Base-by-base conservation (phyloP, 2,113 vertebrate genomes). In the Alexandromys fortis region DNA sequence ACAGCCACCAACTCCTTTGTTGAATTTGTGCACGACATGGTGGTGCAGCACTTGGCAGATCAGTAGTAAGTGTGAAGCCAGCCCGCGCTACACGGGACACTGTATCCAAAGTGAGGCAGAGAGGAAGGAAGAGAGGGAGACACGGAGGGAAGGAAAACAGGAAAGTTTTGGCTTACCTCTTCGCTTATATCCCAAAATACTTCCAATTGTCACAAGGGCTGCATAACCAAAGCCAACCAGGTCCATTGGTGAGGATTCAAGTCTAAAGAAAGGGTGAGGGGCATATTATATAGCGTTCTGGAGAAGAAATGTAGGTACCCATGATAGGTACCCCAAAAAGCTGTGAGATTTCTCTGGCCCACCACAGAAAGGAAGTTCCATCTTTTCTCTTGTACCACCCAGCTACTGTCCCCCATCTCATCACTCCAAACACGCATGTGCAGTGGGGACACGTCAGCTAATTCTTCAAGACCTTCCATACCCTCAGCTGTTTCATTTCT, bases 151-250 rank as follows among this genome's bases (percentile, higher is more conserved):
- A 0, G 30, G 45, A 19, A 49, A 49, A 38, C 2, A 47, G 30
- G 45, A 52, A 70, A 22, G 5, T 35, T 81, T 2, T 22, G 30
- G 67, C 94, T 97, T 97, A 99, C 99, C 99, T 99, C 98, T 99
- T 95, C 97, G 99, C 88, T 99, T 99, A 96, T 99, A 99, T 86
- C 99, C 99, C 96, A 99, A 89, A 87, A 99, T 98, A 65, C 99
- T 99, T 97, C 99, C 99, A 75, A 99, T 89, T 42, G 97, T 96
- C 88, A 99, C 96, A 91, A 99, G 78, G 1, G 98, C 98, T 94
- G 99, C 99, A 92, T 99, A 99, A 35, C 98, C 96, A 95, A 99
- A 99, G 42, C 99, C 99, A 94, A 99, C 72, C 99, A 99, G 99
- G 98, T 99, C 99, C 87, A 99, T 89, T 47, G 98, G 98, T 98